Evolutionary conservation across 2,888 invertebrate species (phyloP).

Genomic region (Metalampra italica): DNA sequence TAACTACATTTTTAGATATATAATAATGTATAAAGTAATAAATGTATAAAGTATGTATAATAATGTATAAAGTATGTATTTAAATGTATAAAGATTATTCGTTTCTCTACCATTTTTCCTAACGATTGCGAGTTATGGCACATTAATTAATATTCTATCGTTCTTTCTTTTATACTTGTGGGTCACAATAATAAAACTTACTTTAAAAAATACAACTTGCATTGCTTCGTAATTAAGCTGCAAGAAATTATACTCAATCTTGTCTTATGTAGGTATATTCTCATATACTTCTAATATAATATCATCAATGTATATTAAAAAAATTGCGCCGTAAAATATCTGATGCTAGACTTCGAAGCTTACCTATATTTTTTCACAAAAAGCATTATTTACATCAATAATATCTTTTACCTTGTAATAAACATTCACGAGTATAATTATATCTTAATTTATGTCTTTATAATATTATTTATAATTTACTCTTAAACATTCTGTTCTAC

Average conservation of each 20-base stretch:
- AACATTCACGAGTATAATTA: conserved; percentile 59
- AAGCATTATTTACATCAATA: conserved; percentile 27
- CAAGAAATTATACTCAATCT: too few relatives aligned
- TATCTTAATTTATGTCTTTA: conserved; percentile 63
- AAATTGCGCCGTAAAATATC: conserved; percentile 1
- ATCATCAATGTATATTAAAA: conserved; percentile 1
- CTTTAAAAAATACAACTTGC: conserved; percentile 16
- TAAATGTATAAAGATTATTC: too few relatives aligned
- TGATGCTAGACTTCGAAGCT: background rate
- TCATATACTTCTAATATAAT: conserved; percentile 8
- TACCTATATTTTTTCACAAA: background rate
- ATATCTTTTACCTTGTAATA: conserved; percentile 65
- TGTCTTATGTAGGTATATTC: conserved; percentile 1
- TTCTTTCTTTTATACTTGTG: background rate
- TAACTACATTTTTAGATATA: too few relatives aligned
- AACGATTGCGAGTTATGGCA: too few relatives aligned
- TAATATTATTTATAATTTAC: conserved; percentile 26
- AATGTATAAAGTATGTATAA: too few relatives aligned
- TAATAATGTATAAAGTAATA: too few relatives aligned
- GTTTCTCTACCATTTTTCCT: too few relatives aligned
- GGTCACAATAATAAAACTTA: background rate
- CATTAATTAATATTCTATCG: too few relatives aligned
- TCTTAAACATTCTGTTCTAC: conserved; percentile 15
- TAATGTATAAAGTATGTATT: too few relatives aligned
- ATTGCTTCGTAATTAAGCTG: conserved; percentile 14